Conservation (phyloP, 2,113 vertebrate genomes). For the Apaloderma vittatum region DNA sequence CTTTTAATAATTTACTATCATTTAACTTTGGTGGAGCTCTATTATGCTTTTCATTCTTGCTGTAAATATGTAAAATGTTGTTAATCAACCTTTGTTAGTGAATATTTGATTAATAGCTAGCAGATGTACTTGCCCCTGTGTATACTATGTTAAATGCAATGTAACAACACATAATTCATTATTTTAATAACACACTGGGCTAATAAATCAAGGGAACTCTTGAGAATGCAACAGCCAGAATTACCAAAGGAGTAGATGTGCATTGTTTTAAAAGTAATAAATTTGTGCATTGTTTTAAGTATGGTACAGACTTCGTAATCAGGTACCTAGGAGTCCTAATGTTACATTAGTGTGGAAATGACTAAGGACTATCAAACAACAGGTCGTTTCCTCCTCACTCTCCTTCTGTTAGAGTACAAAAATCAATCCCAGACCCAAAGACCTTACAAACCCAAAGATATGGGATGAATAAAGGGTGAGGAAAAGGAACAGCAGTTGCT, state of each 20-base stretch:
- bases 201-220: conserved; percentile 69
- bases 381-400: background rate
- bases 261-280: background rate
- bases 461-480: background rate
- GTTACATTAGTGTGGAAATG: background rate
- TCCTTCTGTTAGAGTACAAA: background rate
- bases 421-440: background rate
- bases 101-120: conserved; percentile 72
- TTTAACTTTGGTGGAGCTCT: conserved; percentile 49
- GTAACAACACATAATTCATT: conserved; percentile 49
- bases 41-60: conserved; percentile 61
- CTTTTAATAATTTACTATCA: conserved; percentile 65
- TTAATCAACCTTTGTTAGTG: conserved; percentile 75
- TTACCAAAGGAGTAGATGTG: background rate
- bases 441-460: background rate
- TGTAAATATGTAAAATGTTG: conserved; percentile 68
- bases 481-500: background rate
- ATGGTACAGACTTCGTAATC: background rate
- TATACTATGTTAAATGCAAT: conserved; percentile 27
- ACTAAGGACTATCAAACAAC: background rate
- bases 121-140: conserved; percentile 57
- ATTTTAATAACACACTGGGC: conserved; percentile 51
- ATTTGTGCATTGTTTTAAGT: background rate
- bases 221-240: background rate
- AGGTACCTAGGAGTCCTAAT: background rate